Evolutionary conservation across 2,888 invertebrate genomes (phyloP).

Genomic region (Allolobophora icterica): DNA sequence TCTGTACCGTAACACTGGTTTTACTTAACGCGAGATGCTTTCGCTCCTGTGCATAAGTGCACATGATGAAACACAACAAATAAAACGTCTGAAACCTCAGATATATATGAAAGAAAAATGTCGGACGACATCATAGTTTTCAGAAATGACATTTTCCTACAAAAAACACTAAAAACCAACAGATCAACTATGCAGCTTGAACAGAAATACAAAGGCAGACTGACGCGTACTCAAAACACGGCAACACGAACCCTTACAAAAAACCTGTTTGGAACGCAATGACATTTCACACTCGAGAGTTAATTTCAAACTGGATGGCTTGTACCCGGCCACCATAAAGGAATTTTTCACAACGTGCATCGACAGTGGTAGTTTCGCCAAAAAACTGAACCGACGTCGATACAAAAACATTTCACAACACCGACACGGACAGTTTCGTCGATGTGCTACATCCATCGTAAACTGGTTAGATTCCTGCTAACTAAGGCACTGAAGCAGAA

Average conservation of each 20-base stretch:
- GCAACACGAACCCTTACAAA: neutral
- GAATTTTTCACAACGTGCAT: neutral
- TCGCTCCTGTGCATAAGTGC: neutral
- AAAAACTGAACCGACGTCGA: neutral
- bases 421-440: neutral
- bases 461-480: neutral
- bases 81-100: neutral
- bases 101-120: conserved; percentile 17
- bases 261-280: neutral
- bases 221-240: neutral
- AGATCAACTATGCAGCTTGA: neutral
- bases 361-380: neutral
- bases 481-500: conserved; percentile 17
- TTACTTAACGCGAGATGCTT: neutral
- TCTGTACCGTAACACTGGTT: neutral
- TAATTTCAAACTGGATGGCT: neutral
- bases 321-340: neutral
- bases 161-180: neutral
- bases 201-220: neutral
- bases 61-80: neutral
- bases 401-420: neutral
- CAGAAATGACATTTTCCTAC: neutral
- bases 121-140: neutral
- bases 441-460: neutral
- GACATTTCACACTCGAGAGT: neutral